These are phyloP conservation scores for Aproaerema taeniolella DNA, from an alignment of 2,888 invertebrate species.

Conservation along the genomic window DNA sequence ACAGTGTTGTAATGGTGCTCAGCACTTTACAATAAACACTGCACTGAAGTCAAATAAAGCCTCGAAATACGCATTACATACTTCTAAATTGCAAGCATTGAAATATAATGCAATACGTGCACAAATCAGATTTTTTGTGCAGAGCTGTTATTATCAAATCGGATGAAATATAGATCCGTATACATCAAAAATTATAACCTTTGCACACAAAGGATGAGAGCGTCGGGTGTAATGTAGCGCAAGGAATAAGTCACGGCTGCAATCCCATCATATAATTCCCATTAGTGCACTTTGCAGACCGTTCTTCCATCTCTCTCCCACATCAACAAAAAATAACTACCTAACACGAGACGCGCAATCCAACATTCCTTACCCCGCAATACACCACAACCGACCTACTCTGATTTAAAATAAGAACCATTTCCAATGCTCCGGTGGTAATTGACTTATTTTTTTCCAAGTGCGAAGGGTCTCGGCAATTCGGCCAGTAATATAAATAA, in stretches of 20 bases:
- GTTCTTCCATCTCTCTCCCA: conserved; percentile 48
- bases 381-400: conserved; percentile 37
- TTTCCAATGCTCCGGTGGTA: conserved; percentile 20
- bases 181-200: conserved; percentile 23
- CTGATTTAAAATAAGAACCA: conserved; percentile 33
- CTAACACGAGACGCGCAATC: conserved; percentile 65
- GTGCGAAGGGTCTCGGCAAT: conserved; percentile 67
- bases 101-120: too few species aligned
- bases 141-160: background rate
- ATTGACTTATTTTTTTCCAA: conserved; percentile 44
- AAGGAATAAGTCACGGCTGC: conserved; percentile 46
- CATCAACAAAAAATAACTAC: conserved; percentile 68
- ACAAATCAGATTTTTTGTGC: too few species aligned
- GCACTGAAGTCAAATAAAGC: too few species aligned
- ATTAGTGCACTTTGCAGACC: conserved; percentile 66
- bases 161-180: conserved; percentile 5
- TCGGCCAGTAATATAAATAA: conserved; percentile 69
- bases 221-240: conserved; percentile 21
- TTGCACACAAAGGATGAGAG: conserved; percentile 27
- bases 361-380: conserved; percentile 62
- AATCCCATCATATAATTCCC: conserved; percentile 60
- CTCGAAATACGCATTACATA: too few species aligned
- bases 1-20: too few species aligned
- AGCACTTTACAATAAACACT: too few species aligned
- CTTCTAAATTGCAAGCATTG: too few species aligned